A percentile compares a stretch with the other conserved stretches of the same genome.
Conservation (phyloP, 2,113 vertebrate species). For the Hippocampus barbouri region DNA sequence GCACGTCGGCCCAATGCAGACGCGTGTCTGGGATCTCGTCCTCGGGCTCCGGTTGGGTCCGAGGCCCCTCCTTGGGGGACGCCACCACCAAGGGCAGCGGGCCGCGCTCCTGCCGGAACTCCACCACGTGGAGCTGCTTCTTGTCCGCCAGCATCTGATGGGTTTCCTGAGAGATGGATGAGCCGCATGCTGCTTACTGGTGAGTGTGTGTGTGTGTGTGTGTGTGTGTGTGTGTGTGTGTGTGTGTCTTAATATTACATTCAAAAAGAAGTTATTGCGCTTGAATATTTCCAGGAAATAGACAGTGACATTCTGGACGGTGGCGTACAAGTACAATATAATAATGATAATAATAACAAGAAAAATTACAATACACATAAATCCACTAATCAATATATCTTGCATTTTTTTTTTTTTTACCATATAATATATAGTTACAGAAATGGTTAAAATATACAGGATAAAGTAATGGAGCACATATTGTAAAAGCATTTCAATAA, state of each 20-base stretch:
- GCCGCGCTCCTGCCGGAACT: slow-evolving; percentile 81
- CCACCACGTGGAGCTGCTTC: slow-evolving; percentile 85
- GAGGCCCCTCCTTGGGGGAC: slow-evolving; percentile 60
- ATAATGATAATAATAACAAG: too few species aligned
- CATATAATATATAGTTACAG: too few species aligned
- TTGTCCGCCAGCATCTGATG: slow-evolving; percentile 81
- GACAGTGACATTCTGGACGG: too few species aligned
- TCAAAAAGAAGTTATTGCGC: background rate
- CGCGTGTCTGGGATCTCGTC: slow-evolving; percentile 75
- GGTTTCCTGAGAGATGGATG: slow-evolving; percentile 72
- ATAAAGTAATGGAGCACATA: too few species aligned
- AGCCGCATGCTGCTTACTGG: too few species aligned
- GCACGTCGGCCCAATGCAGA: slow-evolving; percentile 87
- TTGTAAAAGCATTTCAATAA: too few species aligned
- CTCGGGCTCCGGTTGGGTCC: slow-evolving; percentile 68
- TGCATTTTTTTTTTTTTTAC: too few species aligned
- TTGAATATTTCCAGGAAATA: background rate
- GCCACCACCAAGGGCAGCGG: slow-evolving; percentile 84
- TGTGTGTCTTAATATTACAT: background rate
- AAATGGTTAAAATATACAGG: too few species aligned
- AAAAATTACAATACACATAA: too few species aligned
- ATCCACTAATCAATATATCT: too few species aligned
- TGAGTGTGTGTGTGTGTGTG: too few species aligned
- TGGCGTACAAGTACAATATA: too few species aligned
- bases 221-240: background rate